Evolutionary conservation across 2,888 invertebrate species (phyloP).

Genomic region (Tillus elongatus): DNA sequence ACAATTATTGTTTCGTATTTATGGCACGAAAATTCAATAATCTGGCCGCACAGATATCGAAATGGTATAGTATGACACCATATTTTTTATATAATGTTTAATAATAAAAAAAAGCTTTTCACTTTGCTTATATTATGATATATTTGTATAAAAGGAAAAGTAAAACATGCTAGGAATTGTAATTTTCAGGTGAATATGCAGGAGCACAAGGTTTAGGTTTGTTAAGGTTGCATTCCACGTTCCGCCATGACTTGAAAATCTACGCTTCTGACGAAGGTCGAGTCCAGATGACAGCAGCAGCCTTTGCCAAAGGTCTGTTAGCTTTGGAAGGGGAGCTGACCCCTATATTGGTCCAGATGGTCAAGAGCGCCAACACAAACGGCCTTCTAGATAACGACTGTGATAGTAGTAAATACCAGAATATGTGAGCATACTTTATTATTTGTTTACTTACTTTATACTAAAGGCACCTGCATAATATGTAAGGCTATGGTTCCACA

Average conservation of each 20-base stretch:
- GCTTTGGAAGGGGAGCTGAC: conserved; percentile 97
- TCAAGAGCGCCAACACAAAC: conserved; percentile 98
- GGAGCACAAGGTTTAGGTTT: conserved; percentile 94
- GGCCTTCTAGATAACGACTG: conserved; percentile 96
- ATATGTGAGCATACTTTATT: conserved; percentile 78
- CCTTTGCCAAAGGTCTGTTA: conserved; percentile 95
- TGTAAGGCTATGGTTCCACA: no score
- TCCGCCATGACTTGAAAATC: conserved; percentile 97
- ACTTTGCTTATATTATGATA: no score
- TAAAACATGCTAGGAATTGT: no score
- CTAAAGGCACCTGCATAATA: no score
- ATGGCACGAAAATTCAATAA: no score
- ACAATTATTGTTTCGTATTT: no score
- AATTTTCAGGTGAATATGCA: conserved; percentile 61
- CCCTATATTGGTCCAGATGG: conserved; percentile 99
- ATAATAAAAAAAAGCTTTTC: no score
- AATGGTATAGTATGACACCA: no score
- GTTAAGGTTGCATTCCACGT: conserved; percentile 92
- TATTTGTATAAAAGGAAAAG: no score
- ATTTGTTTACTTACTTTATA: no score
- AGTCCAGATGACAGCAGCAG: conserved; percentile 99
- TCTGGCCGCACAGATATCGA: no score
- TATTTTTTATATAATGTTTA: no score
- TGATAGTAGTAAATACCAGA: conserved; percentile 91
- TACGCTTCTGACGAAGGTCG: conserved; percentile 99